Evolutionary conservation across 2,797 vertebrate species (phyloP), one percentile per base, ranked within the genome.

Genomic region (Siniperca scherzeri): DNA sequence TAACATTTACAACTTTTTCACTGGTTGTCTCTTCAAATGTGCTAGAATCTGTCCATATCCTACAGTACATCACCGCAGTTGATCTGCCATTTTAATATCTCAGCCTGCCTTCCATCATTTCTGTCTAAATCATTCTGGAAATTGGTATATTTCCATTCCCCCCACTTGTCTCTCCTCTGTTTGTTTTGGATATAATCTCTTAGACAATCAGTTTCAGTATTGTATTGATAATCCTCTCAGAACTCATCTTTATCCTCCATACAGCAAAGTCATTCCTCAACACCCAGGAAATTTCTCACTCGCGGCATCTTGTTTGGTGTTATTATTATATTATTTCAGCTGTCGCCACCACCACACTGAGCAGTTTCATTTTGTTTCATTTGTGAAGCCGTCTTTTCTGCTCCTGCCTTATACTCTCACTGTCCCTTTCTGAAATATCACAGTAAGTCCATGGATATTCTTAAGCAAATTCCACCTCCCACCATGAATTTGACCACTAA

Each of bases 141-240:
- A 68, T 78, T 53, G 17, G 56, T 70, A 30, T 42, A 48, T 86
- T 81, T 88, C 62, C 52, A 65, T 71, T n/a, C 56, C 42, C 10
- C 9, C 2, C 40, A 30, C 53, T 86, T 46, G 38, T 75, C 62
- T 80, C 59, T 73, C 21, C 27, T 64, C 21, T 71, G 33, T 73
- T 71, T 81, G 55, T 69, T 83, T 74, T 69, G 7, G 59, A 11
- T 69, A 25, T 74, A 68, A 78, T 87, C 75, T 78, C 55, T 74
- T 13, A 70, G 78, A 87, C 67, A 77, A 76, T 82, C 67, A 55
- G 57, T 72, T 81, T 87, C 71, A 70, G 50, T 38, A 38, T 69
- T 74, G 65, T 70, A 74, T 70, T 56, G 62, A 69, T 78, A 81
- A 84, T 86, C 79, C 75, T 79, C 81, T 81, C 57, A 83, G 70